Conservation (phyloP, 2,888 invertebrate genomes). For the Philhelius pedissequus region DNA sequence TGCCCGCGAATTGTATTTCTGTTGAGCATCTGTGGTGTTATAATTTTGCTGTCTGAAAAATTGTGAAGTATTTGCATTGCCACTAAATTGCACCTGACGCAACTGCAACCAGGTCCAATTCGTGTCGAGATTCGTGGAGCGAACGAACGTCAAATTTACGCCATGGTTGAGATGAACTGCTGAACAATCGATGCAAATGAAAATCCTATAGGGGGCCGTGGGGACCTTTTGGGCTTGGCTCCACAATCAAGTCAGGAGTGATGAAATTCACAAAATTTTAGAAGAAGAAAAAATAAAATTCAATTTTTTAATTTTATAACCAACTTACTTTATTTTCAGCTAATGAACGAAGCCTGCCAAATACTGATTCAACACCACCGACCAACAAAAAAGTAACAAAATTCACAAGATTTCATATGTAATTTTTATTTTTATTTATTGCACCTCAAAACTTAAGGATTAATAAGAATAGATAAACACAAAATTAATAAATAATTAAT, state of each 20-base stretch:
- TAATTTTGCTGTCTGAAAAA: constrained; percentile 98
- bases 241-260: constrained; percentile 99
- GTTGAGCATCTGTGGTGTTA: constrained; percentile 93
- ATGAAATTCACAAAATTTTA: constrained; percentile 5
- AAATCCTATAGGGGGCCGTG: constrained; percentile 99
- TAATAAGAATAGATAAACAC: too few species aligned
- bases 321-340: constrained; percentile 92
- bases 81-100: constrained; percentile 98
- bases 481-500: too few species aligned
- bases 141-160: constrained; percentile 97
- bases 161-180: constrained; percentile 97
- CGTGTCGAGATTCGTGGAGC: constrained; percentile 98
- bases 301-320: constrained; percentile 1
- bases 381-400: too few species aligned
- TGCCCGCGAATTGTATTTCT: constrained; percentile 97
- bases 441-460: too few species aligned
- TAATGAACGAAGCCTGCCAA: constrained; percentile 91
- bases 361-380: constrained; percentile 94
- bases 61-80: constrained; percentile 95
- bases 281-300: background rate
- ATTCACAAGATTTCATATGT: too few species aligned
- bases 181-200: constrained; percentile 99
- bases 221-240: constrained; percentile 99
- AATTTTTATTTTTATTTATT: too few species aligned
- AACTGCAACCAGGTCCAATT: constrained; percentile 99